A percentile compares a stretch with the other conserved stretches of the same genome.
Conservation (phyloP, 2,797 vertebrate species). For the Silurus lanzhouensis region DNA sequence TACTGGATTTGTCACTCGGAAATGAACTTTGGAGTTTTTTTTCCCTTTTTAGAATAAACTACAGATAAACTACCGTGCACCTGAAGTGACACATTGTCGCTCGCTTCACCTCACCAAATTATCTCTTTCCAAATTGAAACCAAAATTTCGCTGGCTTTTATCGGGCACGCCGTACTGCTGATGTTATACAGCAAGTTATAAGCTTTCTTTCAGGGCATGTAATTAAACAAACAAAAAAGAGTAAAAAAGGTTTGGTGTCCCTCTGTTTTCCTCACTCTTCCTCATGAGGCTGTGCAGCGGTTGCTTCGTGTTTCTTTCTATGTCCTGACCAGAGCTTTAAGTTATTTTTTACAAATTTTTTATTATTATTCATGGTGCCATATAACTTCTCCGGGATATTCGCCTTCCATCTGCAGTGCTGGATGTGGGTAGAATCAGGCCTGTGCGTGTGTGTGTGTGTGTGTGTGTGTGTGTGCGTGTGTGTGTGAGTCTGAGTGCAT, state of each 20-base stretch:
- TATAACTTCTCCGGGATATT: slow-evolving; percentile 48
- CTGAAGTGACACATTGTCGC: slow-evolving; percentile 2
- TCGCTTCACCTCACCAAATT: slow-evolving; percentile 37
- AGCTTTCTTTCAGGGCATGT: slow-evolving; percentile 21
- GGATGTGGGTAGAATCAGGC: slow-evolving; percentile 2
- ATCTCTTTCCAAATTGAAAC: slow-evolving; percentile 31
- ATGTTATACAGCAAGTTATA: slow-evolving; percentile 9
- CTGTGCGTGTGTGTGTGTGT: slow-evolving; percentile 1
- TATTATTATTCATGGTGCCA: slow-evolving; percentile 53
- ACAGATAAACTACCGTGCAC: slow-evolving; percentile 10
- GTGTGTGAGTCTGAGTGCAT: too few relatives aligned
- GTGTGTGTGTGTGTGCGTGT: not conserved
- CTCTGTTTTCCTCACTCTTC: slow-evolving; percentile 59
- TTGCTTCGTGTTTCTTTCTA: slow-evolving; percentile 71
- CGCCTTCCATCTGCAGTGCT: slow-evolving; percentile 40
- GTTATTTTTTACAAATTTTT: slow-evolving; percentile 28
- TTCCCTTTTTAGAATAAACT: not conserved
- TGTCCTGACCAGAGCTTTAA: slow-evolving; percentile 50
- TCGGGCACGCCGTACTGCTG: slow-evolving; percentile 7
- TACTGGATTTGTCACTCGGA: not conserved
- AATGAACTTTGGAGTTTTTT: not conserved
- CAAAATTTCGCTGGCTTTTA: not conserved
- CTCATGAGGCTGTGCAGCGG: slow-evolving; percentile 78
- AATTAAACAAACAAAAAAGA: slow-evolving; percentile 35
- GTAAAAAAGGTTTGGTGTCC: slow-evolving; percentile 70